Evolutionary conservation across 1,140 invertebrate species (phyloP), one percentile per base, ranked within the genome.

Genomic region (Drosophila sp.): DNA sequence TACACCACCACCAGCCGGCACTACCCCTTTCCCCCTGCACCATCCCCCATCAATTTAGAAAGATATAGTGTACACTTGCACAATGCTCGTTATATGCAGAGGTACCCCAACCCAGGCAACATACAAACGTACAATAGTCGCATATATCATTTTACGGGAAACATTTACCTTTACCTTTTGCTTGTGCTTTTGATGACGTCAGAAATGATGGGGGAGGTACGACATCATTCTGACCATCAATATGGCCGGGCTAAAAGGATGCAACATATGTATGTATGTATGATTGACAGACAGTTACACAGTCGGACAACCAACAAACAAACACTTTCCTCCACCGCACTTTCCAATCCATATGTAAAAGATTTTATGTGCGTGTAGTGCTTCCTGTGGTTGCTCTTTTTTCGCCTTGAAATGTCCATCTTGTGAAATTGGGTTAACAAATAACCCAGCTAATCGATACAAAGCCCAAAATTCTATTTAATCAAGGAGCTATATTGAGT

Each of bases 281-380:
- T 50, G 44, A 50, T 50, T 50, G 44, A 50, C 44, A 50, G 44
- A 10, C 44, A 50, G 44, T 50, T 50, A 50, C 23, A 50, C 44
- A 50, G 44, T 25, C 2, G 44, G 8, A 50, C 23, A 50, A 50
- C 44, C 25, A 50, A 50, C 44, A 50, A 50, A 50, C 44, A 50
- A 50, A 50, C 44, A 50, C 44, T 50, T 50, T 27, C 8, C 44
- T 50, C 44, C 23, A 50, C 1, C 44, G 4, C 8, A 27, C 44
- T 50, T 27, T 50, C 23, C 25, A 25, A 27, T 50, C 25, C 25
- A 6, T 47, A 6, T 5, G 17, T 23, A 47, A 11, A 11, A 47
- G 2, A 23, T 47, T 2, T 7, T 1, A 23, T 44, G 41, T 44
- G 4, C 17, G 11, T 2, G 3, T n/a, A 41, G 11, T 41, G 11